phyloP scores from a whole-genome alignment of 2,113 vertebrate genomes.

The Bettongia penicillata region DNA sequence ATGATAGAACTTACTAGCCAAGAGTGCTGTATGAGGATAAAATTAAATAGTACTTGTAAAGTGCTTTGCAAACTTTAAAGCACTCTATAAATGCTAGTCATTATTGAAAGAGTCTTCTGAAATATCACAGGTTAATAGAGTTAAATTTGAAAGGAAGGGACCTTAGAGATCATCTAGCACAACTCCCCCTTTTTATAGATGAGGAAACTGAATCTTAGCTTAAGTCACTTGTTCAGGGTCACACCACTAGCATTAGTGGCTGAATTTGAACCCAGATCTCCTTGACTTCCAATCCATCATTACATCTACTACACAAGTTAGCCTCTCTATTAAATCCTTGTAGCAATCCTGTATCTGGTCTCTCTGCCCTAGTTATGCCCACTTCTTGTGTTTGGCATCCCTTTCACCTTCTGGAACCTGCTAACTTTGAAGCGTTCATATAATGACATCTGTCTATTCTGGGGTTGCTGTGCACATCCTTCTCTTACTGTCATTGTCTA shows the following conservation, averaged over 20 bases:
- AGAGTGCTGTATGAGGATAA: neutral
- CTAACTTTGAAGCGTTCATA: neutral
- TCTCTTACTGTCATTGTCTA: neutral
- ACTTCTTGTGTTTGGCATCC: neutral
- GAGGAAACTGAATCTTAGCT: neutral
- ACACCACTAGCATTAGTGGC: neutral
- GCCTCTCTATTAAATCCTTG: neutral
- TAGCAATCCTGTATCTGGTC: neutral
- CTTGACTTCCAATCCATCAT: neutral
- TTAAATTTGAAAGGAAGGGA: neutral
- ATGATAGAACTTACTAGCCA: neutral
- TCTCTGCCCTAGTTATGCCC: neutral
- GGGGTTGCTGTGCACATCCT: neutral
- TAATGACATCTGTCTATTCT: neutral
- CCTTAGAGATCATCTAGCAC: neutral
- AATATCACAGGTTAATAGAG: neutral
- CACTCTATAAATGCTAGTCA: neutral
- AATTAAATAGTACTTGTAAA: neutral
- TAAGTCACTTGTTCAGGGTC: neutral
- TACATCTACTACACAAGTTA: neutral
- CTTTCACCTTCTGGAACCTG: neutral
- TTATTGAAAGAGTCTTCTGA: neutral
- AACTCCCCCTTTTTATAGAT: neutral
- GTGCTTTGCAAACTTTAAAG: neutral
- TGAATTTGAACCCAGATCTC: neutral